Base-by-base conservation (phyloP, 2,113 vertebrate species). In the Ibidorhyncha struthersii region DNA sequence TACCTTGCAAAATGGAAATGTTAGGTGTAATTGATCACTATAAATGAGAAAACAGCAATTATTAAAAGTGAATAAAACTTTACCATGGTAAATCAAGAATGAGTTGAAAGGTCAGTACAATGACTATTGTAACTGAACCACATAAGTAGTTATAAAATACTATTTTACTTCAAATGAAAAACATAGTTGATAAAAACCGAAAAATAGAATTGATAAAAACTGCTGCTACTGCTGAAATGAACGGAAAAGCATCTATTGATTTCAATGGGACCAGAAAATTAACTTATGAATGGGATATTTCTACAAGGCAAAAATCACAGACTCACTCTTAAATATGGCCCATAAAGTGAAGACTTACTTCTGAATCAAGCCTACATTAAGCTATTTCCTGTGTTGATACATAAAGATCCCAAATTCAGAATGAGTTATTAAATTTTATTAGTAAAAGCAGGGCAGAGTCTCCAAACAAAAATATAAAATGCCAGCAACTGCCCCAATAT, bases 1-100 rank as follows among this genome's bases (percentile, higher is more conserved):
- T 95, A 82, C 59, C 67, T 92, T 94, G 34, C 23, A 87, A 96
- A 96, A 89, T 55, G 26, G 59, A 96, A 82, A 80, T 7, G 2
- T 36, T 53, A 67, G 16, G 53, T 65, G 20, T 69, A 82, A 95
- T 85, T 89, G 40, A 71, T 89, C 66, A 63, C 14, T 47, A 58
- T 71, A 89, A 92, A 91, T 89, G 59, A 83, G 52, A 79, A 95
- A 92, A 80, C 10, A 89, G 30, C 69, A 71, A 84, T 85, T 93
- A 90, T 83, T 70, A 56, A 74, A 92, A 62, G 4, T 74, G 32
- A 91, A 81, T 70, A 80, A 91, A 89, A 53, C 49, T 92, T 88
- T 47, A 56, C 38, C 6, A 1, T 53, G n/a, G 49, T 86, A 96
- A 95, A 95, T 93, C 43, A 91, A 81, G 47, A 83, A 81, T 80